Conservation (phyloP, 2,797 vertebrate species). For the Leptatherina wallacei region DNA sequence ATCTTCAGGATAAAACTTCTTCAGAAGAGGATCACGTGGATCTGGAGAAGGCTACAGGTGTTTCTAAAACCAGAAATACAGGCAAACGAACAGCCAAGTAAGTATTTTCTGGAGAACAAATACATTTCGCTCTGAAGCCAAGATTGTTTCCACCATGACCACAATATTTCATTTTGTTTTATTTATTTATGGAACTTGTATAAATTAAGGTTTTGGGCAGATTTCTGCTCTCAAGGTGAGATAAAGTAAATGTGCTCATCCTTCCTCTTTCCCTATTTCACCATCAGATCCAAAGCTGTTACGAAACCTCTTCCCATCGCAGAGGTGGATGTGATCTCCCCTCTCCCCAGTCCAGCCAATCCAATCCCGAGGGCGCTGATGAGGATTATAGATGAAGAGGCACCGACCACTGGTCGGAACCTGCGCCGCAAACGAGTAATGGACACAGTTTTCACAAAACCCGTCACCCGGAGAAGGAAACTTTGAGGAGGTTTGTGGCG, state of each 20-base stretch:
- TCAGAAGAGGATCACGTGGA: conserved; percentile 71
- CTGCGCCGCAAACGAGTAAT: conserved; percentile 86
- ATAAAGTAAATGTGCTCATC: background rate
- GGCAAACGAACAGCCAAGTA: conserved; percentile 82
- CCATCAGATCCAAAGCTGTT: conserved; percentile 79
- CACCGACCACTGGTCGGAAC: conserved; percentile 71
- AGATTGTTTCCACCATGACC: no score
- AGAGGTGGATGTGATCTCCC: conserved; percentile 89
- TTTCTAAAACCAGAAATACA: conserved; percentile 77
- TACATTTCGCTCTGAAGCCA: background rate
- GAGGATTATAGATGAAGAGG: conserved; percentile 66
- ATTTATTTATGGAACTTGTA: no score
- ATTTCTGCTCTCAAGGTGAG: no score
- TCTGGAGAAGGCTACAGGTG: conserved; percentile 54
- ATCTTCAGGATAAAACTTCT: conserved; percentile 76
- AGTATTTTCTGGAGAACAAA: conserved; percentile 5
- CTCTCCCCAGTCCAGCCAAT: conserved; percentile 85
- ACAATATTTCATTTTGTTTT: no score
- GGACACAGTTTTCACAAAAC: conserved; percentile 88
- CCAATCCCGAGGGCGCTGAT: conserved; percentile 50
- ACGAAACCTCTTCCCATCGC: conserved; percentile 83
- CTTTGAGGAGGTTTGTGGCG: conserved; percentile 75
- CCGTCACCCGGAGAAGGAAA: conserved; percentile 91
- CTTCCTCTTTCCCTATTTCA: background rate
- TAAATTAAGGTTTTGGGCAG: background rate